phyloP scores from a whole-genome alignment of 2,797 vertebrate genomes.

The Phaenicophaeus curvirostris region DNA sequence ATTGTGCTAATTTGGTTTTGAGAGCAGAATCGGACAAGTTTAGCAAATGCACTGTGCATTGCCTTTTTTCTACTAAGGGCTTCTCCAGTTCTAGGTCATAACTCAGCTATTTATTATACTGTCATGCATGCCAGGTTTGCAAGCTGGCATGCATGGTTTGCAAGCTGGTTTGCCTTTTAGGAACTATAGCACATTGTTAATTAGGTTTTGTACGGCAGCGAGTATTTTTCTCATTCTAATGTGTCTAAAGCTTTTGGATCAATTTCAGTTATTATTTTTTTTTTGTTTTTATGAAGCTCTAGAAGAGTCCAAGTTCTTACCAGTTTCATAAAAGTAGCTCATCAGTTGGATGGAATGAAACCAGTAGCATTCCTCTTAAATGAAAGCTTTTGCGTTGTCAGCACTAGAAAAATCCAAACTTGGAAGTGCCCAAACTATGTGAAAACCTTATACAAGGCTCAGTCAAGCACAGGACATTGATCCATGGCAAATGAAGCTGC shows the following conservation, averaged over 20 bases:
- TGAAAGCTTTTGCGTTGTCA: background rate
- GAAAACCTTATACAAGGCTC: background rate
- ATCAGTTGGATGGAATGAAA: background rate
- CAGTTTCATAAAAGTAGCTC: background rate
- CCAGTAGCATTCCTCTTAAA: background rate
- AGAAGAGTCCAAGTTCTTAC: background rate
- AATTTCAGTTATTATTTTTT: background rate
- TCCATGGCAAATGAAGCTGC: background rate
- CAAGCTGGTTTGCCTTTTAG: background rate
- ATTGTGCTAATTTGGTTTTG: background rate
- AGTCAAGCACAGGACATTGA: background rate
- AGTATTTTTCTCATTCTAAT: background rate
- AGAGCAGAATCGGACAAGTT: background rate
- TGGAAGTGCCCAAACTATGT: background rate
- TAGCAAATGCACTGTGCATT: background rate
- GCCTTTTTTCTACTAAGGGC: background rate
- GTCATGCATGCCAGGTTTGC: background rate
- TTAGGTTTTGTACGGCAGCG: background rate
- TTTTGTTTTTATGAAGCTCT: background rate
- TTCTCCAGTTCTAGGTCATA: background rate
- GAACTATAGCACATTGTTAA: background rate
- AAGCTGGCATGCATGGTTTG: background rate
- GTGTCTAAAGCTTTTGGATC: background rate
- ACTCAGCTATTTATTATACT: background rate
- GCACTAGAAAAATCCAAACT: background rate